phyloP scores from a whole-genome alignment of 2,113 vertebrate species.

The Eulemur rufifrons region DNA sequence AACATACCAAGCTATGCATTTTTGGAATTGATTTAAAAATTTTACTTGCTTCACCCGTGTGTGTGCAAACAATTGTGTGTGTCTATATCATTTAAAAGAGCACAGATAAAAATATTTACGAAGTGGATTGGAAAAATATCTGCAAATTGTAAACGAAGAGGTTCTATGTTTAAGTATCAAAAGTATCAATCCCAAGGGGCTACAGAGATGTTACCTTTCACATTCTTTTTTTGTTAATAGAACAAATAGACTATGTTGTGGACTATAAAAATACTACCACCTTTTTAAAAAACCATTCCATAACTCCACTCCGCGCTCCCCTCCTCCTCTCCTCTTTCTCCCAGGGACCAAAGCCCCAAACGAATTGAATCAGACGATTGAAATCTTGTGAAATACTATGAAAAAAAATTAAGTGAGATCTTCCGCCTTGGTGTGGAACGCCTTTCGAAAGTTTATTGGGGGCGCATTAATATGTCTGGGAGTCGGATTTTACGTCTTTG shows the following conservation, averaged over 20 bases:
- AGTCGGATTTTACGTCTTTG: constrained; percentile 37
- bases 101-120: neutral
- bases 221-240: neutral
- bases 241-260: neutral
- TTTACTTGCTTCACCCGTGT: neutral
- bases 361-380: neutral
- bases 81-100: neutral
- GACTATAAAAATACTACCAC: neutral
- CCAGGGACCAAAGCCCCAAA: neutral
- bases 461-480: neutral
- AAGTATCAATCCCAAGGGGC: neutral
- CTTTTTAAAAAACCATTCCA: neutral
- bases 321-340: neutral
- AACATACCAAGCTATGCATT: neutral
- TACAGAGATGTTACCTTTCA: neutral
- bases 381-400: constrained; percentile 11
- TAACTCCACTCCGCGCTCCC: neutral
- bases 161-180: neutral
- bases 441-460: neutral
- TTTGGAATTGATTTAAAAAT: neutral
- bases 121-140: neutral
- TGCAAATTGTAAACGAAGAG: neutral
- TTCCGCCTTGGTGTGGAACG: neutral
- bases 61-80: neutral
- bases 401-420: neutral